Conservation (phyloP, 2,888 invertebrate genomes). For the Siphlonurus alternatus region DNA sequence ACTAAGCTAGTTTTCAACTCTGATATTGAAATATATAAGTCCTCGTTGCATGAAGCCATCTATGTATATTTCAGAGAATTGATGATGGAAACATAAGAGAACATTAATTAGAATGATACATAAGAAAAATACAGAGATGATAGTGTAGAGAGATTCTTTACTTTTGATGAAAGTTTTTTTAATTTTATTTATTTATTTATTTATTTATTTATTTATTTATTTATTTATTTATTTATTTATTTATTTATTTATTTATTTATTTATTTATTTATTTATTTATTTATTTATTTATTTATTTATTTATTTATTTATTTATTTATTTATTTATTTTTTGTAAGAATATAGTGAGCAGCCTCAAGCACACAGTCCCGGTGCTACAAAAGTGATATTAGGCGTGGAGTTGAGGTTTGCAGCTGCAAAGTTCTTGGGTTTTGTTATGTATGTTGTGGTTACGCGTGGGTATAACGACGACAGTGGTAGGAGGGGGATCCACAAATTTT, state of each 20-base stretch:
- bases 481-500: too few species aligned
- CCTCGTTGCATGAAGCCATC: too few species aligned
- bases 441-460: not conserved
- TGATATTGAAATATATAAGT: too few species aligned
- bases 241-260: not conserved
- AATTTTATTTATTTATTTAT: not conserved
- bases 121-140: too few species aligned
- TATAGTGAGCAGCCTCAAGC: not conserved
- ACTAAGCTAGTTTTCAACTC: too few species aligned
- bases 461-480: too few species aligned
- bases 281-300: not conserved
- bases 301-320: not conserved
- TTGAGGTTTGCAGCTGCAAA: not conserved
- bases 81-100: too few species aligned
- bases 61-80: too few species aligned
- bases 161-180: too few species aligned
- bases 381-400: not conserved
- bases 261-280: not conserved
- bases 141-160: too few species aligned
- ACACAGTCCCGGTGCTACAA: not conserved
- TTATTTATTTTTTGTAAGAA: not conserved
- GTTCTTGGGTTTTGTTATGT: not conserved
- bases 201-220: not conserved
- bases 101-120: too few species aligned
- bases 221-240: not conserved